A percentile compares a stretch with the other conserved stretches of the same genome.
These are phyloP conservation scores for Zingel zingel DNA, from an alignment of 2,113 vertebrate genomes.

Conservation along the genomic window DNA sequence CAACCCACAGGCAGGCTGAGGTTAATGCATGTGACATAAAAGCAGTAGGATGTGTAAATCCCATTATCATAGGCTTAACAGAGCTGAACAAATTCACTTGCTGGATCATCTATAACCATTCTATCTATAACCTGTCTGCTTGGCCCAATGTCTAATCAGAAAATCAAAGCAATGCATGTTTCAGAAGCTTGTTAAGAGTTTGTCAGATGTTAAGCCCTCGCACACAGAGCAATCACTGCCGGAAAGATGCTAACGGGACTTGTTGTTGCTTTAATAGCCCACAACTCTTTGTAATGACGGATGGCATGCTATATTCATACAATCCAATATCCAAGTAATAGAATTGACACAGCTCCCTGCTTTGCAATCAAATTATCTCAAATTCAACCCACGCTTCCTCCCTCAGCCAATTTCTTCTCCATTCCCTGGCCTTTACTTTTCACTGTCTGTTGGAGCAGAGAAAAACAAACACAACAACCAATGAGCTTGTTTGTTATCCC, in stretches of 20 bases:
- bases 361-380: conserved; percentile 49
- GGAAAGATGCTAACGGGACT: conserved; percentile 18
- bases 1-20: conserved; percentile 23
- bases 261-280: conserved; percentile 12
- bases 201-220: conserved; percentile 21
- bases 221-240: conserved; percentile 24
- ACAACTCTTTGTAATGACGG: conserved; percentile 35
- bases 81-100: conserved; percentile 32
- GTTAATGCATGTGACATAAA: conserved; percentile 23
- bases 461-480: conserved; percentile 22
- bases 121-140: conserved; percentile 31
- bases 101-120: conserved; percentile 24
- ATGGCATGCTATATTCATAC: conserved; percentile 25
- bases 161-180: not conserved
- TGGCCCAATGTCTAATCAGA: conserved; percentile 11
- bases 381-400: conserved; percentile 42
- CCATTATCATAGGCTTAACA: conserved; percentile 33
- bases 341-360: conserved; percentile 39
- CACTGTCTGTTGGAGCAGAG: conserved; percentile 36
- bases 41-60: conserved; percentile 45
- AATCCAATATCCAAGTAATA: conserved; percentile 45
- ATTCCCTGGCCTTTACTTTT: conserved; percentile 41
- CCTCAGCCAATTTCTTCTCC: conserved; percentile 31
- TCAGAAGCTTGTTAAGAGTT: conserved; percentile 16
- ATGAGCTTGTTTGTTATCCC: conserved; percentile 11